Percentiles rank a stretch among this genome's conserved stretches.
phyloP scores from a whole-genome alignment of 2,888 invertebrate species.

The Drosophila yooni region DNA sequence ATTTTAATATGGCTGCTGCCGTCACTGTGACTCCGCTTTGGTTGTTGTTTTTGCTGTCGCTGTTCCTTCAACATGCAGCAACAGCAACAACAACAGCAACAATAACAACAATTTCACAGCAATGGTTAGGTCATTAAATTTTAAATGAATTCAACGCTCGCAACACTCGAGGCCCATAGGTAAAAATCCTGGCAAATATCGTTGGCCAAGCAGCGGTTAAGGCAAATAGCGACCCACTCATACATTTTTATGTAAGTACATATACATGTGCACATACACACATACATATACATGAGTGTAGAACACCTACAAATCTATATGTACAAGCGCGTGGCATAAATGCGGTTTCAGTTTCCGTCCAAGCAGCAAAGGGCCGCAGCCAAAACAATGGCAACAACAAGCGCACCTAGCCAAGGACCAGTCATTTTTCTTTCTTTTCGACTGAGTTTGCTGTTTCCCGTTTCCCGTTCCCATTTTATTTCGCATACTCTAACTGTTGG shows the following conservation, averaged over 20 bases:
- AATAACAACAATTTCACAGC: constrained; percentile 49
- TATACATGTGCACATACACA: constrained; percentile 4
- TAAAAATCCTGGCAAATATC: constrained; percentile 50
- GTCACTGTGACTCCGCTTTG: constrained; percentile 26
- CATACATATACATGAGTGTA: constrained; percentile 8
- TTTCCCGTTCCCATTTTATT: constrained; percentile 10
- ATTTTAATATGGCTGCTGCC: constrained; percentile 72
- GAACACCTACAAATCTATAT: constrained; percentile 11
- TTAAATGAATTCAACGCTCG: constrained; percentile 74
- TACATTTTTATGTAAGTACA: constrained; percentile 1
- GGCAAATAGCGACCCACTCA: constrained; percentile 36
- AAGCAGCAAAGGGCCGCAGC: constrained; percentile 46
- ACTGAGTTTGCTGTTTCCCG: constrained; percentile 24
- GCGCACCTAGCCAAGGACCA: constrained; percentile 45
- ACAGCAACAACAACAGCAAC: constrained; percentile 26
- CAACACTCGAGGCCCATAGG: constrained; percentile 34
- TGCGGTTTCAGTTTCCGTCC: constrained; percentile 73
- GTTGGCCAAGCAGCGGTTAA: constrained; percentile 54
- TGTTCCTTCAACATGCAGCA: constrained; percentile 35
- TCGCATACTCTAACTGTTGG: constrained; percentile 13
- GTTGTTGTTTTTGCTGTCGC: constrained; percentile 22
- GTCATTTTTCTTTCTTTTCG: constrained; percentile 52
- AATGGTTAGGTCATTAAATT: constrained; percentile 79
- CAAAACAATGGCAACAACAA: constrained; percentile 40
- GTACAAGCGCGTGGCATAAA: constrained; percentile 34